Evolutionary conservation across 2,113 vertebrate genomes (phyloP), one percentile per base, ranked within the genome.

Genomic region (Pterocles gutturalis): DNA sequence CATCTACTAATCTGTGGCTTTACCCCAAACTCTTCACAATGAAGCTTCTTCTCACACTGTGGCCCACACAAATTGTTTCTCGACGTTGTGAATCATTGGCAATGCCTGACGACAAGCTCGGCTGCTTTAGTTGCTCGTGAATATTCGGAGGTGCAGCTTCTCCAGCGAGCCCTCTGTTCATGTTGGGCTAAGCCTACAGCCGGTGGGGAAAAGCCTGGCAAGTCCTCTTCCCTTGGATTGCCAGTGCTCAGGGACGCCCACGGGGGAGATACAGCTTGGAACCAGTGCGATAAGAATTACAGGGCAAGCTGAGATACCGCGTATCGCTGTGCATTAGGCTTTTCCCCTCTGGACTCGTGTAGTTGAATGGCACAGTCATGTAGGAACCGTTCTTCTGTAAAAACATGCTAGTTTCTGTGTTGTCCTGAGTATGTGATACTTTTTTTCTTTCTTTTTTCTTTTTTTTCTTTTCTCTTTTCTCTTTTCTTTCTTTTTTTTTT

Each of bases 191-290:
- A 66, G 13, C 13, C 24, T 73, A 1, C 43, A 77, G 60, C 33
- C 49, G 45, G 38, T 26, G 64, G 49, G 31, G 26, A 84, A 25
- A 55, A 29, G 70, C 24, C 24, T 82, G 13, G 3, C 25, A 61
- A 34, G 14, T 75, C n/a, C 17, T 51, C 33, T 78, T 87, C 18
- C 46, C 69, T 53, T 73, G 83, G 38, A 26, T 29, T 89, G 58
- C 49, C 57, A 55, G 19, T 65, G 25, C 38, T 62, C 3, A 1
- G 58, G 15, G 55, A 48, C 11, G 13, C 54, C 53, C 41, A 9
- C 0, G 0, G 21, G 6, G 41, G 16, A 8, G 0, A 17, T 3
- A 1, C 29, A 65, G 5, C 65, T 90, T 70, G 73, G 55, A 81
- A 78, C 6, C 14, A 6, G 29, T 26, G 25, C 18, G 7, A 13